Evolutionary conservation across 2,113 vertebrate species (phyloP).

Genomic region (Sinocyclocheilus anophthalmus): DNA sequence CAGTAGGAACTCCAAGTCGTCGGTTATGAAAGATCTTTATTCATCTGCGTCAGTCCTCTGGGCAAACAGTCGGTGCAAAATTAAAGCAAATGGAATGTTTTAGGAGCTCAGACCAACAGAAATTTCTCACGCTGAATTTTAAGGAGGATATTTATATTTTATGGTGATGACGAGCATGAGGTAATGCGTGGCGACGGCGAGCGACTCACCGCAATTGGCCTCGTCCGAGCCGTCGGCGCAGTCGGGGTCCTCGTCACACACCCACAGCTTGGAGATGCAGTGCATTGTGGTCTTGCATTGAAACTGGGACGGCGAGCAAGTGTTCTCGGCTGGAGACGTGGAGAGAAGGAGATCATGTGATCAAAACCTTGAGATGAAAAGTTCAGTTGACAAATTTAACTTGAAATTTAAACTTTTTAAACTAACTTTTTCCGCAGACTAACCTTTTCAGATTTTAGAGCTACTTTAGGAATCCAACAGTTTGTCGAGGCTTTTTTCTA

Average conservation of each 20-base stretch:
- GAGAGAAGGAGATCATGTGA: not conserved
- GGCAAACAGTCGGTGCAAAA: conserved; percentile 18
- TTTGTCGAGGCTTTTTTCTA: not conserved
- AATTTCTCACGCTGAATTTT: not conserved
- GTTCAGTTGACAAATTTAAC: not conserved
- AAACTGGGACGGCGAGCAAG: conserved; percentile 95
- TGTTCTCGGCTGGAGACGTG: conserved; percentile 87
- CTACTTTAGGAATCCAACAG: not conserved
- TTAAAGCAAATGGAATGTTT: conserved; percentile 17
- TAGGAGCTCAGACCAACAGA: not conserved
- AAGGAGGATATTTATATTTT: not conserved
- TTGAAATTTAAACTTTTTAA: no score
- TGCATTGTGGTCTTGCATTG: conserved; percentile 97
- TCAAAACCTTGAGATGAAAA: not conserved
- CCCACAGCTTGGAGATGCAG: conserved; percentile 98
- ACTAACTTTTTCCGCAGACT: not conserved
- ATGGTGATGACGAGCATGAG: not conserved
- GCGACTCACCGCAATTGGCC: conserved; percentile 91
- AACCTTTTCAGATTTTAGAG: not conserved
- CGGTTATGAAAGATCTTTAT: not conserved
- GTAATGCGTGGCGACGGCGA: not conserved
- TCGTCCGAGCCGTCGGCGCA: conserved; percentile 96
- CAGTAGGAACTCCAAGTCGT: not conserved
- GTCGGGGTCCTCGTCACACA: conserved; percentile 96
- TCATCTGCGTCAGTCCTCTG: conserved; percentile 16